These are phyloP conservation scores for Drosophila trapezifrons DNA, from an alignment of 1,140 invertebrate species.

Conservation along the genomic window DNA sequence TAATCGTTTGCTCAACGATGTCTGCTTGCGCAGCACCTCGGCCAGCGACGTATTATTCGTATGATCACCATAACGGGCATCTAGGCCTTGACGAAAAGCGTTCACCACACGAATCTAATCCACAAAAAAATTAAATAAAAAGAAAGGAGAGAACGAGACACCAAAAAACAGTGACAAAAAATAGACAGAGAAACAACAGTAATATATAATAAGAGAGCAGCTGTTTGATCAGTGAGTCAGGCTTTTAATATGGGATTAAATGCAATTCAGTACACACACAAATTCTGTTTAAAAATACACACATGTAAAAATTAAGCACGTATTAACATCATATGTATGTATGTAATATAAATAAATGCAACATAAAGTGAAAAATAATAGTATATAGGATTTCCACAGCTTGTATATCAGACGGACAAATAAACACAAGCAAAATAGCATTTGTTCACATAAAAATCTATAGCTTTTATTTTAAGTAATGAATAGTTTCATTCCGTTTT, in stretches of 20 bases:
- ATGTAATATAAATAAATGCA: background rate
- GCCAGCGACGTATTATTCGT: constrained; percentile 94
- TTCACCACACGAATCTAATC: constrained; percentile 98
- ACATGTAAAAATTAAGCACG: background rate
- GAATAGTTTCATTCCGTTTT: background rate
- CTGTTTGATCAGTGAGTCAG: constrained; percentile 31
- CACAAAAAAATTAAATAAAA: constrained; percentile 42
- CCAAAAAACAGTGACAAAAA: constrained; percentile 73
- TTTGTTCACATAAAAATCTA: background rate
- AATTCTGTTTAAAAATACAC: background rate
- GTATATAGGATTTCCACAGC: background rate
- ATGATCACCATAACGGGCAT: constrained; percentile 96
- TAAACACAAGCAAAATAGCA: background rate
- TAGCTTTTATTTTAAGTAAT: background rate
- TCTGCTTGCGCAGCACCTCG: constrained; percentile 95
- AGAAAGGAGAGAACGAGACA: constrained; percentile 42
- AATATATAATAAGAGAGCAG: constrained; percentile 31
- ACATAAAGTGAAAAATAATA: background rate
- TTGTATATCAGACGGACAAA: background rate
- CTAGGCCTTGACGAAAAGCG: constrained; percentile 99
- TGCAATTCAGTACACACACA: constrained; percentile 9
- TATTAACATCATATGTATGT: constrained; percentile 7
- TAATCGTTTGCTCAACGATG: constrained; percentile 93
- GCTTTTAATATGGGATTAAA: constrained; percentile 5
- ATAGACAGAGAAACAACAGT: constrained; percentile 61